A percentile compares a stretch with the other conserved stretches of the same genome.
Evolutionary conservation across 2,113 vertebrate genomes (phyloP).

Genomic region (Erythrolamprus reginae): DNA sequence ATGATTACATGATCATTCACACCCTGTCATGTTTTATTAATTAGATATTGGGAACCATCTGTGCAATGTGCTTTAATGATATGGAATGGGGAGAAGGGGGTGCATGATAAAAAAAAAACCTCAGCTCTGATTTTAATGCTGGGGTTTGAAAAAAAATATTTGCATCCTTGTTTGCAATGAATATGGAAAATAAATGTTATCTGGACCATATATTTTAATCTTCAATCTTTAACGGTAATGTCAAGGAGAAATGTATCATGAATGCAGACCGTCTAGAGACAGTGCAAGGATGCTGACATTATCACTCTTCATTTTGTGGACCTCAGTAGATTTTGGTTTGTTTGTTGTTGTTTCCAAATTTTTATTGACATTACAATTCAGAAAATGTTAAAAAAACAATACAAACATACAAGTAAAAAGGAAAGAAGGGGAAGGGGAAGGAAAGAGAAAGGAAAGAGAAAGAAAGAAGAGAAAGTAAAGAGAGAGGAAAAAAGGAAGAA

Average conservation of each 20-base stretch:
- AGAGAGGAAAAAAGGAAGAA: too few relatives aligned
- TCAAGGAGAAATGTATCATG: background rate
- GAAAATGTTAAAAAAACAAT: too few relatives aligned
- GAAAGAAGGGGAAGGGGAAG: too few relatives aligned
- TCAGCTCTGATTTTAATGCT: background rate
- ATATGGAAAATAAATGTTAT: background rate
- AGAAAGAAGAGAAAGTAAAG: too few relatives aligned
- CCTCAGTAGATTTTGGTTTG: background rate
- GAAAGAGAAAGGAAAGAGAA: too few relatives aligned
- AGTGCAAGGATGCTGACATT: too few relatives aligned
- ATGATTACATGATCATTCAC: constrained; percentile 25
- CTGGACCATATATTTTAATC: background rate
- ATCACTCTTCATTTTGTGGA: background rate
- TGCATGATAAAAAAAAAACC: background rate
- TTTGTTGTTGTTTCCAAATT: too few relatives aligned
- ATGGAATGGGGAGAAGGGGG: background rate
- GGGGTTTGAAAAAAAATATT: background rate
- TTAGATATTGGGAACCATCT: constrained; percentile 50
- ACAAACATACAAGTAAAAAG: too few relatives aligned
- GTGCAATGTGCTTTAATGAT: constrained; percentile 32
- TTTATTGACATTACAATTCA: too few relatives aligned
- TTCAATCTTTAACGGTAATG: background rate
- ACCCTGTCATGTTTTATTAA: constrained; percentile 49
- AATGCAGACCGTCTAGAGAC: background rate
- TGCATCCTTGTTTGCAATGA: background rate